phyloP scores from a whole-genome alignment of 2,888 invertebrate genomes.

The Galerucella nymphaeae region DNA sequence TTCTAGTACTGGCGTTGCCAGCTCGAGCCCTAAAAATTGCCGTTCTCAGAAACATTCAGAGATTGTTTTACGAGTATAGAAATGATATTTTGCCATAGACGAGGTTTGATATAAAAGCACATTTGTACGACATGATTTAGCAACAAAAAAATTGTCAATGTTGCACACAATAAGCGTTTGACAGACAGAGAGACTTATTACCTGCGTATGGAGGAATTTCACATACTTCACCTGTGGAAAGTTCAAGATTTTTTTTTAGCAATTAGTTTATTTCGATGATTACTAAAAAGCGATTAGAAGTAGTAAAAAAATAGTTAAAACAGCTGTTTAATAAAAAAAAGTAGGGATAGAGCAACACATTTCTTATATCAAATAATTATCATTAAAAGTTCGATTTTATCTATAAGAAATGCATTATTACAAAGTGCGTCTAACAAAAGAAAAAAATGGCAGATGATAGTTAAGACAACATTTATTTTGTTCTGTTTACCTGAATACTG shows the following conservation, averaged over 20 bases:
- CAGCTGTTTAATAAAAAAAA: neutral
- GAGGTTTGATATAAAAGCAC: neutral
- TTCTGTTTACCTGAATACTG: conserved; percentile 14
- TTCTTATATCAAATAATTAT: neutral
- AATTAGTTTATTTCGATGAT: conserved; percentile 1
- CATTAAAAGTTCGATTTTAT: neutral
- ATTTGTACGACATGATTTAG: too few relatives aligned
- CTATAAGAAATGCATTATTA: neutral
- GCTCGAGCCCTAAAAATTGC: conserved; percentile 67
- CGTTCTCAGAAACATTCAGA: neutral
- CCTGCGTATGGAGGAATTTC: conserved; percentile 42
- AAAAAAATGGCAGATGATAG: neutral
- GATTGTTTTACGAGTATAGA: neutral
- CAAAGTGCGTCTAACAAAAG: conserved; percentile 4
- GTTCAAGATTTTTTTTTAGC: conserved; percentile 23
- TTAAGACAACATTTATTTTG: conserved; percentile 12
- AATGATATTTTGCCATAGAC: neutral
- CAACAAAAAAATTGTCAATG: neutral
- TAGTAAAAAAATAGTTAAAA: neutral
- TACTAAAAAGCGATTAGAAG: neutral
- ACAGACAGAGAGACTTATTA: conserved; percentile 36
- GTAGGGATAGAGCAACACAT: neutral
- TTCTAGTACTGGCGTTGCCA: conserved; percentile 81
- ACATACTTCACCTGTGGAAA: conserved; percentile 42
- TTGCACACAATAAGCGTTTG: conserved; percentile 12